Evolutionary conservation across 2,888 invertebrate genomes (phyloP).

Genomic region (Pediacus dermestoides): DNA sequence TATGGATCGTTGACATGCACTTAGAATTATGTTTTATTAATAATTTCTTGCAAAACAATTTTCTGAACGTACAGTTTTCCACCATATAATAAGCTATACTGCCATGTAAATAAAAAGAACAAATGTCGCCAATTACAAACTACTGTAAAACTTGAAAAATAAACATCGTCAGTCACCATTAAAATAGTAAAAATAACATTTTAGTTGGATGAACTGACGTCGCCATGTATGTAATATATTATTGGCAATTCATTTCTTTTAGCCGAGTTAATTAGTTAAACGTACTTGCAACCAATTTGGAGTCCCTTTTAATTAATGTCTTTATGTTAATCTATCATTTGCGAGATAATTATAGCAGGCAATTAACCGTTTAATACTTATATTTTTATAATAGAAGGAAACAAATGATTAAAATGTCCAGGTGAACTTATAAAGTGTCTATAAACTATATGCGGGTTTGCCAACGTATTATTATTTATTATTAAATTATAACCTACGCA

Average conservation of each 20-base stretch:
- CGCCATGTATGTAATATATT: too few species aligned
- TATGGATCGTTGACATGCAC: constrained; percentile 18
- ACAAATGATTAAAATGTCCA: constrained; percentile 32
- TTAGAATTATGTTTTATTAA: constrained; percentile 5
- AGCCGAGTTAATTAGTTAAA: background rate
- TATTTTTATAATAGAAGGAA: constrained; percentile 25
- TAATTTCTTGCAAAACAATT: constrained; percentile 16
- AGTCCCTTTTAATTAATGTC: constrained; percentile 9
- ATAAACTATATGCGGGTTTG: constrained; percentile 34
- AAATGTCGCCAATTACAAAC: constrained; percentile 3
- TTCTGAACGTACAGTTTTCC: constrained; percentile 10
- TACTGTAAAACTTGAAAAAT: background rate
- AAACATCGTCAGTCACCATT: too few species aligned
- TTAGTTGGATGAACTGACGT: too few species aligned
- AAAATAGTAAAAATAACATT: too few species aligned
- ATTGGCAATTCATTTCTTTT: too few species aligned
- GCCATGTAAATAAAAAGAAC: constrained; percentile 7
- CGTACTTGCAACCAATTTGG: too few species aligned
- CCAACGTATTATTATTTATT: constrained; percentile 34
- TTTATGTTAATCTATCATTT: constrained; percentile 15
- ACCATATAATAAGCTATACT: too few species aligned
- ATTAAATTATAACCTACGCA: constrained; percentile 33
- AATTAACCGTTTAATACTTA: constrained; percentile 29
- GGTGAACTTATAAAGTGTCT: constrained; percentile 34
- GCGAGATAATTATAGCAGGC: constrained; percentile 25